Percentiles rank a stretch among this genome's conserved stretches.
Evolutionary conservation across 2,888 invertebrate genomes (phyloP).

Genomic region (Byasa hedistus): DNA sequence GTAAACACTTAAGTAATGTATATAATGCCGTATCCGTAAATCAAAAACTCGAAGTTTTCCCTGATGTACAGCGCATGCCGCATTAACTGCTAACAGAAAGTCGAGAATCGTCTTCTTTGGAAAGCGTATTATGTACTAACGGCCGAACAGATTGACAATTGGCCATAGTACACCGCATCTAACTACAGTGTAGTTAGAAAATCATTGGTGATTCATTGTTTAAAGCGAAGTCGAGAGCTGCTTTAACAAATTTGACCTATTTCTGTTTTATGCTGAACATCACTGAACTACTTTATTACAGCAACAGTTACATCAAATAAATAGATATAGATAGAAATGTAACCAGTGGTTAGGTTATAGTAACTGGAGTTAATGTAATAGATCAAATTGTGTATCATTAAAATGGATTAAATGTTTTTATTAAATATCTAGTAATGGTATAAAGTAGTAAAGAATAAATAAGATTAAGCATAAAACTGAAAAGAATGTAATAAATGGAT

Average conservation of each 20-base stretch:
- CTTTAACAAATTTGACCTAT: background rate
- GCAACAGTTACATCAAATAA: too few species aligned
- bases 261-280: background rate
- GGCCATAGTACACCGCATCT: constrained; percentile 8
- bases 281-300: background rate
- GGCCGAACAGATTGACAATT: constrained; percentile 29
- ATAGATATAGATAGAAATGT: too few species aligned
- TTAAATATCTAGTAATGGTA: too few species aligned
- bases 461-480: background rate
- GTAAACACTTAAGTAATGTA: background rate
- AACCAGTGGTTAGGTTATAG: too few species aligned
- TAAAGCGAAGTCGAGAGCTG: constrained; percentile 7
- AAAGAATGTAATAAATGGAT: constrained; percentile 1
- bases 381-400: too few species aligned
- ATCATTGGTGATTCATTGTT: constrained; percentile 22
- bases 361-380: too few species aligned
- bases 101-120: constrained; percentile 59
- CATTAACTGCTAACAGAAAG: constrained; percentile 53
- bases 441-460: background rate
- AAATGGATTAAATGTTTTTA: too few species aligned
- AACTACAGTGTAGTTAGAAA: constrained; percentile 17
- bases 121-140: constrained; percentile 48
- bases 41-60: constrained; percentile 35
- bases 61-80: constrained; percentile 52
- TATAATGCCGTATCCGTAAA: constrained; percentile 31